These are phyloP conservation scores for Lucinisca nassula DNA, from an alignment of 2,888 invertebrate genomes.

Conservation along the genomic window DNA sequence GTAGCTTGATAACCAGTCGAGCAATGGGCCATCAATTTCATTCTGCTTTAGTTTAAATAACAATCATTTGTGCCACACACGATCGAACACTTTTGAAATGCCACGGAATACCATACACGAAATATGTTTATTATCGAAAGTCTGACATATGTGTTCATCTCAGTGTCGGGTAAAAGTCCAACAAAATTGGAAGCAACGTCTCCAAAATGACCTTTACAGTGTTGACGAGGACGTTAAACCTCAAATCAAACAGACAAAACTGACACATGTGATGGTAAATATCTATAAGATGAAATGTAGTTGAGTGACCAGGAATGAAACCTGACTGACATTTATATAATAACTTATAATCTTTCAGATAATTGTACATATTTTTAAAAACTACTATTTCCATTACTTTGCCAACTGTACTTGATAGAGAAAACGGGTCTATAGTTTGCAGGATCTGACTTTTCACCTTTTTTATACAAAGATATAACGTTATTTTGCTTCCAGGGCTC, in stretches of 20 bases:
- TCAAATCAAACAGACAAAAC: too few species aligned
- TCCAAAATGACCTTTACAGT: too few species aligned
- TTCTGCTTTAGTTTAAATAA: too few species aligned
- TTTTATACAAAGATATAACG: not conserved
- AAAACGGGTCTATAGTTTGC: too few species aligned
- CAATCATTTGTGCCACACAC: too few species aligned
- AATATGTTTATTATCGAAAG: not conserved
- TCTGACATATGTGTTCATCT: too few species aligned
- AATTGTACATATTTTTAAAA: not conserved
- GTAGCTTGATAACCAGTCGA: not conserved
- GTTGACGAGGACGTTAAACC: too few species aligned
- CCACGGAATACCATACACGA: not conserved
- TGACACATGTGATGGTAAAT: too few species aligned
- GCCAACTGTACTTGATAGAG: not conserved
- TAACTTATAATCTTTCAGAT: not conserved
- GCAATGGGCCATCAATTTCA: too few species aligned
- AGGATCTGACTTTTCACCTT: too few species aligned
- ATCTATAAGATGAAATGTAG: not conserved
- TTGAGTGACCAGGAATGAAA: not conserved
- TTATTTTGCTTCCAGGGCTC: not conserved
- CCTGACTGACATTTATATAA: not conserved
- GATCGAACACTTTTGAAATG: not conserved
- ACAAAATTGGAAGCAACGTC: too few species aligned
- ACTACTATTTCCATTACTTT: not conserved
- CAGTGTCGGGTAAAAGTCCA: too few species aligned